phyloP scores from a whole-genome alignment of 2,797 vertebrate species.

The Ammospiza maritima region DNA sequence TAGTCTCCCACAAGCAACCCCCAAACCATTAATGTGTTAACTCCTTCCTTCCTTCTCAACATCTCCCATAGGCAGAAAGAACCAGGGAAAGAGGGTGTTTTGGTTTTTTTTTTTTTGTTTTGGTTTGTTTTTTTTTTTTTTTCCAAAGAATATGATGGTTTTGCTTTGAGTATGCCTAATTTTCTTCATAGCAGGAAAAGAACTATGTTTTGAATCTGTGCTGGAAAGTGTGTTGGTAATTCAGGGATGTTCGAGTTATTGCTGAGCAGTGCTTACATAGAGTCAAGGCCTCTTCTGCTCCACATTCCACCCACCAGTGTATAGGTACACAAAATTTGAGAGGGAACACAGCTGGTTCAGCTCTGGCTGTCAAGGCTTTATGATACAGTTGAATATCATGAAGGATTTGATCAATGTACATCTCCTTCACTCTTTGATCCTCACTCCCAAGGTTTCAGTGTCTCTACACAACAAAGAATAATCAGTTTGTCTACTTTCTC shows the following conservation, averaged over 20 bases:
- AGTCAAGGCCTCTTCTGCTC: not conserved
- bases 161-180: not conserved
- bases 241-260: not conserved
- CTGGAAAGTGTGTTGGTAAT: not conserved
- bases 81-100: not conserved
- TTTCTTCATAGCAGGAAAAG: not conserved
- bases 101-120: too few species aligned
- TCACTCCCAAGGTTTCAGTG: not conserved
- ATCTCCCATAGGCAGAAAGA: not conserved
- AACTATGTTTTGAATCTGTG: not conserved
- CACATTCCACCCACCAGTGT: not conserved
- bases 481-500: not conserved
- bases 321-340: not conserved
- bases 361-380: not conserved
- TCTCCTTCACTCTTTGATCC: not conserved
- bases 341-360: not conserved
- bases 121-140: not conserved
- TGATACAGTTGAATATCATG: too few species aligned
- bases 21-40: not conserved
- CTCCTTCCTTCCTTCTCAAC: not conserved
- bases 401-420: not conserved
- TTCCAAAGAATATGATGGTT: not conserved
- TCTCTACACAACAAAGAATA: too few species aligned
- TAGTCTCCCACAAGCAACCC: not conserved
- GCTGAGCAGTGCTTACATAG: not conserved